A percentile compares a stretch with the other conserved stretches of the same genome.
phyloP scores from a whole-genome alignment of 2,888 invertebrate genomes.

The Endotricha flammealis region DNA sequence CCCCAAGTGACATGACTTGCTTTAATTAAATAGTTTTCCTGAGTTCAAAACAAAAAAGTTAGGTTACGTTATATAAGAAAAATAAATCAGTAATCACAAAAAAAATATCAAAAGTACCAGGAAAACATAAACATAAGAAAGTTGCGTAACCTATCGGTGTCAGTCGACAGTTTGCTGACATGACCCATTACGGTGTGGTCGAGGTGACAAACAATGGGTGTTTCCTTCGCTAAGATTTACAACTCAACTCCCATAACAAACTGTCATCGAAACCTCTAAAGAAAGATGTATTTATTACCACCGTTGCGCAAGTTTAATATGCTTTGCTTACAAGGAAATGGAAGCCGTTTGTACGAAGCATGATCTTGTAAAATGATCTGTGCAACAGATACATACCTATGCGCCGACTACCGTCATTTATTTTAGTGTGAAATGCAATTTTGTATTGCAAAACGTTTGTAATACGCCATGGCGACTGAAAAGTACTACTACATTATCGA shows the following conservation, averaged over 20 bases:
- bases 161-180: background rate
- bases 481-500: too few species aligned
- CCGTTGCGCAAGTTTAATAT: conserved; percentile 3
- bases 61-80: too few species aligned
- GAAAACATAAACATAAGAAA: background rate
- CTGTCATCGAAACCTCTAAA: too few species aligned
- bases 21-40: too few species aligned
- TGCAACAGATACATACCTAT: conserved; percentile 2
- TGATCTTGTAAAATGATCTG: conserved; percentile 11
- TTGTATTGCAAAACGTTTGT: background rate
- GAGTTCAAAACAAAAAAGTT: too few species aligned
- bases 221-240: background rate
- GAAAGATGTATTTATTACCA: too few species aligned
- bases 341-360: conserved; percentile 3
- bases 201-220: background rate
- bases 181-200: background rate
- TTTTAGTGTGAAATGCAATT: background rate
- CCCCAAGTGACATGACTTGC: too few species aligned
- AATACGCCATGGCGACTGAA: too few species aligned
- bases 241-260: background rate
- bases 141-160: background rate
- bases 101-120: background rate
- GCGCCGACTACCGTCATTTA: background rate
- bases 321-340: conserved; percentile 9
- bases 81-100: too few species aligned